Conservation (phyloP, 2,113 vertebrate species). For the Pelmatolapia mariae region DNA sequence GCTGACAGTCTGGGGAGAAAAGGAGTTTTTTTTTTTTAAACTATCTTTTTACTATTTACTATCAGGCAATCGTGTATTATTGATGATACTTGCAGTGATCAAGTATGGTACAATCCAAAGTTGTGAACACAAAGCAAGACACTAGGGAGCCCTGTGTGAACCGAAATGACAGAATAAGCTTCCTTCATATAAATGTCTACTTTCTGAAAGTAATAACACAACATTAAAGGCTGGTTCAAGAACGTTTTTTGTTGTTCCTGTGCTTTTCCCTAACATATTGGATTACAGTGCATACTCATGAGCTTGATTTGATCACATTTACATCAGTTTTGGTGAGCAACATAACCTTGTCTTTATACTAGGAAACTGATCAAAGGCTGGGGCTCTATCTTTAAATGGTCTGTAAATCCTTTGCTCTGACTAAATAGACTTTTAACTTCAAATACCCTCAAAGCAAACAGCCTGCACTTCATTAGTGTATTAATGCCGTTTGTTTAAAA, state of each 20-base stretch:
- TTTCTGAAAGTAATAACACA: background rate
- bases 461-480: background rate
- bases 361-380: background rate
- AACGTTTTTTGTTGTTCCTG: background rate
- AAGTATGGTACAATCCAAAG: constrained; percentile 1
- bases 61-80: constrained; percentile 6
- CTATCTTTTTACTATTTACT: background rate
- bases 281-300: background rate
- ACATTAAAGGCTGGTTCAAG: background rate
- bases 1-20: background rate
- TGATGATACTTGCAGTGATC: constrained; percentile 12
- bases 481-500: background rate
- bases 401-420: background rate
- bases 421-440: background rate
- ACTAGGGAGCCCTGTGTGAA: background rate
- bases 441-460: background rate
- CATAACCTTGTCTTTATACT: background rate
- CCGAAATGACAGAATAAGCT: background rate
- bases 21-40: background rate
- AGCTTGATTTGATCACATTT: background rate
- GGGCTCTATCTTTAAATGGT: background rate
- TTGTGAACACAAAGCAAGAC: background rate
- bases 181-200: background rate
- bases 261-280: background rate
- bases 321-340: background rate